Base-by-base conservation (phyloP, 2,797 vertebrate genomes). In the Lepus townsendii region DNA sequence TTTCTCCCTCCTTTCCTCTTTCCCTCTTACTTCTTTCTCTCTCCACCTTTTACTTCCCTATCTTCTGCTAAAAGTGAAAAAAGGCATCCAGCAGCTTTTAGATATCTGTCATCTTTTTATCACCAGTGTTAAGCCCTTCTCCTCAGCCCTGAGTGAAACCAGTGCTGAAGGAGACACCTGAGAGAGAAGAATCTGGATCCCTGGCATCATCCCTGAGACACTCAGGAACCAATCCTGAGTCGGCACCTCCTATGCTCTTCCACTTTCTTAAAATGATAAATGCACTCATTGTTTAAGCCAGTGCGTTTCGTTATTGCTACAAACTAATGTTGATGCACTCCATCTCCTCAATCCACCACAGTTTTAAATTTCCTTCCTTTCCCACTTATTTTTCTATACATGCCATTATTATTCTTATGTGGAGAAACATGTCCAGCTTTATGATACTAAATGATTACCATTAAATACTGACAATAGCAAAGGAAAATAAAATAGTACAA, bases 371-470 rank as follows among this genome's bases (percentile, higher is more conserved):
- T 83, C 60, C 42, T 92, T 92, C 68, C 47, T 82, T 89, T 69
- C 32, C 38, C 35, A 91, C 88, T 93, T 93, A 90, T 94, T 95
- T 95, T 97, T 96, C 90, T 89, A 85, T 73, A 94, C 0, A 10
- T 91, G 66, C 60, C 50, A 77, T 95, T 95, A 97, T 95, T 95
- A 92, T 91, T 79, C 68, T 92, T 95, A 54, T 91, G 93, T 94
- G 96, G 90, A 95, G 88, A 97, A 97, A 97, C 83, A 96, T 95
- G 96, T 83, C 93, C 94, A 86, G 65, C 80, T 97, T 96, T 97
- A 97, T 88, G 96, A 97, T 91, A 95, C 93, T 95, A 96, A 97
- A 95, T 95, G 91, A 96, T 97, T 95, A 93, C 77, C 88, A 57
- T 96, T 97, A 96, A 96, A 95, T 83, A 93, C 27, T 84, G 92